A percentile compares a stretch with the other conserved stretches of the same genome.
Evolutionary conservation across 2,113 vertebrate genomes (phyloP).

Genomic region (Pteruthius melanotis): DNA sequence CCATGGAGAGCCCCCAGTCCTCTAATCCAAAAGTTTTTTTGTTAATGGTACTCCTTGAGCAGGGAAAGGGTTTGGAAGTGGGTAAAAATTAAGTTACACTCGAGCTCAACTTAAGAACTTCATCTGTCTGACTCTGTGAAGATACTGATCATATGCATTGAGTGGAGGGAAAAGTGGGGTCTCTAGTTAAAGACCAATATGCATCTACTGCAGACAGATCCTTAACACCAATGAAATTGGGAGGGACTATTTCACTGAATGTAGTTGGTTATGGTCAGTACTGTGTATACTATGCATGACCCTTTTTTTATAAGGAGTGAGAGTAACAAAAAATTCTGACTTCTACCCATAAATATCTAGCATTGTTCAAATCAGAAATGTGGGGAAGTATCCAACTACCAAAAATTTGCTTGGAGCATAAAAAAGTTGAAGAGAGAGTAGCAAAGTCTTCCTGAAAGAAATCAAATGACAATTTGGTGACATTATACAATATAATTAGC

Average conservation of each 20-base stretch:
- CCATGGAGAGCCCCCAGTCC: neutral
- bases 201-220: neutral
- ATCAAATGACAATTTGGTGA: neutral
- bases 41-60: neutral
- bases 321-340: neutral
- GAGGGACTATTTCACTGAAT: neutral
- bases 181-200: neutral
- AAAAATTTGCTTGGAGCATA: neutral
- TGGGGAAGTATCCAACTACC: neutral
- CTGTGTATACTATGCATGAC: neutral
- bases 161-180: neutral
- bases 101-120: neutral
- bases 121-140: neutral
- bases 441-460: neutral
- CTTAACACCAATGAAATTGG: neutral
- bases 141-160: neutral
- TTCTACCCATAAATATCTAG: neutral
- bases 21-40: neutral
- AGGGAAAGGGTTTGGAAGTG: neutral
- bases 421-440: neutral
- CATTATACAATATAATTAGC: neutral
- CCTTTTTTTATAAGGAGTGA: neutral
- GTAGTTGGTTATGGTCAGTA: neutral
- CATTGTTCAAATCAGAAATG: neutral
- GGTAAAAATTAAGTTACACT: neutral